phyloP scores from a whole-genome alignment of 2,113 vertebrate species.

The Panthera leo region DNA sequence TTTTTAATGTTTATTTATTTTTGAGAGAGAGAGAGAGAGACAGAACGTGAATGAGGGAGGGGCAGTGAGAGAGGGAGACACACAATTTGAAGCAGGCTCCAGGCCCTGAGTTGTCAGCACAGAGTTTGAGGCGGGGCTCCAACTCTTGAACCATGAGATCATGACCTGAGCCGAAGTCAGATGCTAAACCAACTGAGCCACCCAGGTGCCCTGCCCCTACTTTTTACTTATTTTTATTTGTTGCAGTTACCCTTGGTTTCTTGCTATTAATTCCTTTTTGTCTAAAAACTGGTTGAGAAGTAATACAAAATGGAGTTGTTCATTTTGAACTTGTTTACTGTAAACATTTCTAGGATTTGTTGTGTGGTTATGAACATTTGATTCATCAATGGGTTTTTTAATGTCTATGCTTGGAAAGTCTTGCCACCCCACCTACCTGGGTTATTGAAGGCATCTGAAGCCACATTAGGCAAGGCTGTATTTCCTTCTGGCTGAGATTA shows the following conservation, averaged over 20 bases:
- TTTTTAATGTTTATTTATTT: too few species aligned
- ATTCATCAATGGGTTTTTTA: not conserved
- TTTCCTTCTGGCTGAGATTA: not conserved
- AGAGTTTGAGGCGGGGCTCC: too few species aligned
- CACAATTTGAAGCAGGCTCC: too few species aligned
- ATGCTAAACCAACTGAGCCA: too few species aligned
- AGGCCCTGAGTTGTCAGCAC: too few species aligned
- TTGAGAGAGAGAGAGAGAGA: too few species aligned
- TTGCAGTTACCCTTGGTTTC: not conserved
- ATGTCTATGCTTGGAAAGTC: not conserved
- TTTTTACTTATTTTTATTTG: slow-evolving; percentile 24
- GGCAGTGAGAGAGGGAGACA: too few species aligned
- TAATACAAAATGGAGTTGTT: not conserved
- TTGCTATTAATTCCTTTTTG: not conserved
- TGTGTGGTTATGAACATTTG: not conserved
- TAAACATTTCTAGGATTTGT: not conserved
- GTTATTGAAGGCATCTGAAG: slow-evolving; percentile 21
- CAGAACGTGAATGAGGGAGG: too few species aligned
- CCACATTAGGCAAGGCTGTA: not conserved
- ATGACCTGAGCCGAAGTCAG: too few species aligned
- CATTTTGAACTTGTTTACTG: not conserved
- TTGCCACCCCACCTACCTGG: not conserved
- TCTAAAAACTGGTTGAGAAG: not conserved
- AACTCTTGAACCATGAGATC: too few species aligned
- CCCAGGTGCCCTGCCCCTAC: too few species aligned